These are phyloP conservation scores for Ophion slaviceki DNA, from an alignment of 2,888 invertebrate species.

Conservation along the genomic window DNA sequence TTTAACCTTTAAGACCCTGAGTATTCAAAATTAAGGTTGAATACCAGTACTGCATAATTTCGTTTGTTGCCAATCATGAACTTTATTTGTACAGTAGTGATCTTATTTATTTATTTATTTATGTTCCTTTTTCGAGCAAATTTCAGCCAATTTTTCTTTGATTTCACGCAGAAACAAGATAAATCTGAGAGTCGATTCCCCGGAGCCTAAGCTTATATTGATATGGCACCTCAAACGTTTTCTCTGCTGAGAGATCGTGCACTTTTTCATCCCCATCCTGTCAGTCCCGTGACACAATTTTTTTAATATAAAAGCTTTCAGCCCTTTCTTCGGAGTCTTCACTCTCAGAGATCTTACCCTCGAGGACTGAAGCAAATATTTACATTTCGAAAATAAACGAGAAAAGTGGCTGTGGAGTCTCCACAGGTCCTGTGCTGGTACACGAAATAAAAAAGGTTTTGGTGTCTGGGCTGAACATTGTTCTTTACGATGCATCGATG, in stretches of 20 bases:
- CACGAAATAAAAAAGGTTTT: conserved; percentile 8
- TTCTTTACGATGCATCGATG: background rate
- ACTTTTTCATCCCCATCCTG: conserved; percentile 14
- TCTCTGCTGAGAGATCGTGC: background rate
- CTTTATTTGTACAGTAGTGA: too few species aligned
- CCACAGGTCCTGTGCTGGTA: background rate
- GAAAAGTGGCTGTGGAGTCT: conserved; percentile 15
- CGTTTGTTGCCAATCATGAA: too few species aligned
- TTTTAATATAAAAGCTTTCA: conserved; percentile 32
- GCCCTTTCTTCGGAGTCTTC: conserved; percentile 4
- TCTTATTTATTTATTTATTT: background rate
- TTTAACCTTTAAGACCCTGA: too few species aligned
- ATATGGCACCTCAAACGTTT: background rate
- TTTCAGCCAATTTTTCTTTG: background rate
- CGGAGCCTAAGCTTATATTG: background rate
- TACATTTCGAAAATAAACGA: conserved; percentile 19
- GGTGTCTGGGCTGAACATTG: background rate
- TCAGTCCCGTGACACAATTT: background rate
- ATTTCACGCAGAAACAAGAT: background rate
- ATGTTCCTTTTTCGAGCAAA: background rate
- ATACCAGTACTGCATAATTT: too few species aligned
- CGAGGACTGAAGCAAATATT: conserved; percentile 13
- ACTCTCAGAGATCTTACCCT: background rate
- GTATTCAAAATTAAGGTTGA: too few species aligned
- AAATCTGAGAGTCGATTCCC: background rate